Evolutionary conservation across 64 coral and sea anemone species (phyloP), one percentile per base, ranked within the genome.

Genomic region (Stichodactyla helianthus): DNA sequence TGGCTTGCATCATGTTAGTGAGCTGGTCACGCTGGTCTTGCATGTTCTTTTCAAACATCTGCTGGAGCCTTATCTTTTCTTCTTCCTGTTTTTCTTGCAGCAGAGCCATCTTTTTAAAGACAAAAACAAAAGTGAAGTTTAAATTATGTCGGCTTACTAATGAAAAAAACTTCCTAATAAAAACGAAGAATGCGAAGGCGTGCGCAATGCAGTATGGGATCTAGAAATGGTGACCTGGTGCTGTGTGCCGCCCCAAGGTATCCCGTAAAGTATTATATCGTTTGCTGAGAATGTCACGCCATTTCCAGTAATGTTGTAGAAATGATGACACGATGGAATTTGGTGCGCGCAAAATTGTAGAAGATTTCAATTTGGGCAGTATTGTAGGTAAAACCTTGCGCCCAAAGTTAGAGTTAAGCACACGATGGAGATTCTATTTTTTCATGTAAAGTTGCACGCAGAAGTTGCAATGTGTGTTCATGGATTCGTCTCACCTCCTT

Each of bases 401-500:
- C 35, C 35, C 35, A 44, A 44, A 44, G 35, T 44, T 44, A 44
- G 35, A 44, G 35, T 44, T 44, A 44, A 3, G 35, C 35, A 44
- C 35, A 44, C 35, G 35, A 44, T 3, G 35, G 35, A 44, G 35
- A 44, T 44, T 44, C 35, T 44, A 44, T 44, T 44, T 44, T 44
- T 44, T 1, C 35, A 44, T 44, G 35, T 44, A 44, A 44, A 44
- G 35, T 44, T 44, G 35, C 35, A 44, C 35, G 35, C 35, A 44
- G 35, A 44, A 44, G 35, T 44, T 44, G 0, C 35, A 44, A 2
- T 44, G 35, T 44, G 1, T 20, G 19, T n/a, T 4, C 62, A 15
- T 13, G 59, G 8, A 60, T 14, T 17, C 59, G 22, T n/a, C 86
- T 11, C 31, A 95, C 93, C 93, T 95, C 93, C 83, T 51, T 92